phyloP scores from a whole-genome alignment of 2,113 vertebrate species.

The Limanda limanda region DNA sequence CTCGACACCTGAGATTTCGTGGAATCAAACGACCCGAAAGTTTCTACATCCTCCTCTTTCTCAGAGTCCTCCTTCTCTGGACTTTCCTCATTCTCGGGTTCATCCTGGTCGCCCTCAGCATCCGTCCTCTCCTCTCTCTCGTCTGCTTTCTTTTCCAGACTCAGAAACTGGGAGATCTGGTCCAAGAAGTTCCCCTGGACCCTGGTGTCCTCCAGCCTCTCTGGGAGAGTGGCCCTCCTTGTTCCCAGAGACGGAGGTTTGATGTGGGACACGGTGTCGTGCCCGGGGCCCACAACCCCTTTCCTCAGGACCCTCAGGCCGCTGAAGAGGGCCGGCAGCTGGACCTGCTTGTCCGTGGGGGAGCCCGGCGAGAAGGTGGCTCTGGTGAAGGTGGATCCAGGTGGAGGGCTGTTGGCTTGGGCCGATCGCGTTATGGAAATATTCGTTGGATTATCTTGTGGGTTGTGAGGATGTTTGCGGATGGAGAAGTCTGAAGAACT shows the following conservation, averaged over 20 bases:
- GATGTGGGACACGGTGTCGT: conserved; percentile 82
- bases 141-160: conserved; percentile 80
- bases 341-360: conserved; percentile 82
- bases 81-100: conserved; percentile 62
- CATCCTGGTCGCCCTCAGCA: not conserved
- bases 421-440: not conserved
- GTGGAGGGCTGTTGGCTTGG: conserved; percentile 13
- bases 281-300: conserved; percentile 78
- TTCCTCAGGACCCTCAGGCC: conserved; percentile 89
- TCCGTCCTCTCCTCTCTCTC: conserved; percentile 44
- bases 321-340: conserved; percentile 89
- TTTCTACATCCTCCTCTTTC: conserved; percentile 3
- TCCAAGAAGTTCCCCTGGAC: conserved; percentile 85
- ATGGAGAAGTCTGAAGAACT: not conserved
- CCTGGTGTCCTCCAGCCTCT: conserved; percentile 52
- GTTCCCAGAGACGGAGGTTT: conserved; percentile 79
- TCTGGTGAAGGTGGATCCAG: conserved; percentile 44
- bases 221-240: conserved; percentile 73
- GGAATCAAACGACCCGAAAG: conserved; percentile 15
- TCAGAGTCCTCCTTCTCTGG: conserved; percentile 52
- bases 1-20: conserved; percentile 57
- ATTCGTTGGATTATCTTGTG: not conserved
- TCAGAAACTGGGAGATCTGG: conserved; percentile 90
- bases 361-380: conserved; percentile 60
- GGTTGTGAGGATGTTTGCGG: not conserved